Evolutionary conservation across 2,113 vertebrate species (phyloP), one percentile per base, ranked within the genome.

Genomic region (Daphoenositta chrysoptera): DNA sequence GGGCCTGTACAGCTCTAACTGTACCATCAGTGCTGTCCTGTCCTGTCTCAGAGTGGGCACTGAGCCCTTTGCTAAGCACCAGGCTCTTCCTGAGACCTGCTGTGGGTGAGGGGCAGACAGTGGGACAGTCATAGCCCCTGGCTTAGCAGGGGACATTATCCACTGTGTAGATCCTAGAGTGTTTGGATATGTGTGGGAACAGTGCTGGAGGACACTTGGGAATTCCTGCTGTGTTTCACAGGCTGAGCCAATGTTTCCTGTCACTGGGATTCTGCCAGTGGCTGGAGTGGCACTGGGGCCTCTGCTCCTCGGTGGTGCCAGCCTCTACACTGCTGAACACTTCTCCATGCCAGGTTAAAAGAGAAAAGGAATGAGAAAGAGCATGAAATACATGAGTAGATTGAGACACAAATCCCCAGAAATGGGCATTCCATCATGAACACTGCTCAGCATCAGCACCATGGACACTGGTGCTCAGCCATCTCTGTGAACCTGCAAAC

Each of bases 91-190:
- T 26, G 40, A 35, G 47, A 42, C 28, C 21, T 40, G 40, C 57
- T 7, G 28, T 30, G n/a, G n/a, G 45, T 6, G 1, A 26, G 39
- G 54, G 35, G 12, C 7, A 35, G 47, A 40, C 2, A 4, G 33
- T n/a, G 45, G 45, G 45, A 39, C 42, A n/a, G n/a, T 13, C 19
- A 20, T 1, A 2, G 40, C 17, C 30, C 21, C 9, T 1, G 3
- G 33, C 47, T 40, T 30, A 18, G 54, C 1, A 3, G 26, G 39
- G n/a, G 7, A 40, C 45, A 18, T 27, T 47, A 54, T 40, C 63
- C 23, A 7, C 16, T 7, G 24, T 6, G 12, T 24, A 42, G 30
- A 13, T 27, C 18, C 26, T 37, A 0, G 3, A 27, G 47, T 35
- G 7, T 11, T 27, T 27, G 57, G 42, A 71, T 5, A 3, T 9